Conservation (phyloP, 2,113 vertebrate genomes). For the Xiphophorus maculatus region DNA sequence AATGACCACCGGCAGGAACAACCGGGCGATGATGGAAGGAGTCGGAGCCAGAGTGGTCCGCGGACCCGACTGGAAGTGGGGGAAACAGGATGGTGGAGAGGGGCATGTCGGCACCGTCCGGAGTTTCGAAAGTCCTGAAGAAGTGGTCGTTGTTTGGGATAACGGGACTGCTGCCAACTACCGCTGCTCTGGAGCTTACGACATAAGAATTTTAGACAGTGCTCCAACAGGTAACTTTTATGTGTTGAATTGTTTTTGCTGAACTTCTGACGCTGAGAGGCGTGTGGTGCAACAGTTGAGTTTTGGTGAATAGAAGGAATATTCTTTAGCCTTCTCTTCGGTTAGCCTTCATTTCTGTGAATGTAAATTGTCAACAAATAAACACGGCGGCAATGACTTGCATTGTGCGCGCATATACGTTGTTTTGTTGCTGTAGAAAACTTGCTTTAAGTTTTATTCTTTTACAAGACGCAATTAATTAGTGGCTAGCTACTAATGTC, state of each 20-base stretch:
- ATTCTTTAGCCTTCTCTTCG: too few relatives aligned
- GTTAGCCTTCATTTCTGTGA: too few relatives aligned
- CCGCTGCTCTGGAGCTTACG: slow-evolving; percentile 97
- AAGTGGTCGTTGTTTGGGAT: slow-evolving; percentile 99
- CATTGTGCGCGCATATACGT: too few relatives aligned
- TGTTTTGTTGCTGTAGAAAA: too few relatives aligned
- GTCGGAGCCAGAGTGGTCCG: slow-evolving; percentile 94
- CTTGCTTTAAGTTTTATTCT: too few relatives aligned
- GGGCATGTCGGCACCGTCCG: slow-evolving; percentile 97
- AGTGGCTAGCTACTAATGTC: too few relatives aligned
- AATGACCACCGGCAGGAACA: slow-evolving; percentile 97
- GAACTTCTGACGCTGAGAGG: not conserved
- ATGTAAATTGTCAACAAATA: too few relatives aligned
- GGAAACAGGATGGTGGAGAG: slow-evolving; percentile 98
- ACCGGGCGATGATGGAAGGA: slow-evolving; percentile 98
- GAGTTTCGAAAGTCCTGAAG: slow-evolving; percentile 99
- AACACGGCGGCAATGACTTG: too few relatives aligned
- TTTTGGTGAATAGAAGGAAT: not conserved
- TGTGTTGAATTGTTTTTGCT: not conserved
- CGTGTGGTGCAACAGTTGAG: not conserved
- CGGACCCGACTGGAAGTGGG: slow-evolving; percentile 99
- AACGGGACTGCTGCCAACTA: slow-evolving; percentile 99
- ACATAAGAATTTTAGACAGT: slow-evolving; percentile 95
- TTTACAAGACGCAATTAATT: too few relatives aligned
- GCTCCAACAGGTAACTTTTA: slow-evolving; percentile 91